Percentiles rank a stretch among this genome's conserved stretches.
Evolutionary conservation across 2,797 vertebrate genomes (phyloP).

Genomic region (Danio jaintianensis): DNA sequence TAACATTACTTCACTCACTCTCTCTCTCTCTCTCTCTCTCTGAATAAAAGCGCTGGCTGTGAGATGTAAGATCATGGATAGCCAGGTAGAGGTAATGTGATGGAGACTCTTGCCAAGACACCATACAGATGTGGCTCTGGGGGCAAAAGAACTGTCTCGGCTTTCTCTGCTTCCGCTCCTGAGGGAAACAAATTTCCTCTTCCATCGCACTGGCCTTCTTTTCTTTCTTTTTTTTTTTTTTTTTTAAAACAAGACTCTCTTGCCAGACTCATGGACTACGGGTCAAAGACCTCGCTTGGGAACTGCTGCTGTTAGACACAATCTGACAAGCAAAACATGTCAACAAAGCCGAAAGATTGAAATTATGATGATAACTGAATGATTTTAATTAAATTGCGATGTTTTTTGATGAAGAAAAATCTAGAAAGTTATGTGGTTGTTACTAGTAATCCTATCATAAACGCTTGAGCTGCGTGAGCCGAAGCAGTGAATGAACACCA

Average conservation of each 20-base stretch:
- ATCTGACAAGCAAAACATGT: neutral
- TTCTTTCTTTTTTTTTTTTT: neutral
- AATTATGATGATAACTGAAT: neutral
- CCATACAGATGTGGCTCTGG: conserved; percentile 37
- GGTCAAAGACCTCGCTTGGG: neutral
- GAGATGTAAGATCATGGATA: conserved; percentile 20
- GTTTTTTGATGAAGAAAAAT: neutral
- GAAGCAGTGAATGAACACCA: neutral
- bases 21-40: conserved; percentile 33
- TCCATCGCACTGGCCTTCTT: neutral
- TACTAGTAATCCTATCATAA: neutral
- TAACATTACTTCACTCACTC: conserved; percentile 28
- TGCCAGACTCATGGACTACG: conserved; percentile 11
- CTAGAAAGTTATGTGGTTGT: neutral
- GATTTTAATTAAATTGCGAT: neutral
- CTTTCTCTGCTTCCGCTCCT: conserved; percentile 34
- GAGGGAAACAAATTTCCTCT: conserved; percentile 36
- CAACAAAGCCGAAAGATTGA: neutral
- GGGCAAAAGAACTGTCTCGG: conserved; percentile 27
- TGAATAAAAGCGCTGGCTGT: conserved; percentile 35
- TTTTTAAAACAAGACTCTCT: conserved; percentile 36
- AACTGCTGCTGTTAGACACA: conserved; percentile 18
- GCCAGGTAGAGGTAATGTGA: conserved; percentile 34
- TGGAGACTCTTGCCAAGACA: conserved; percentile 26
- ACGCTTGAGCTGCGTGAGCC: neutral